Conservation (phyloP, 2,888 invertebrate species). For the Eristalis tenax region DNA sequence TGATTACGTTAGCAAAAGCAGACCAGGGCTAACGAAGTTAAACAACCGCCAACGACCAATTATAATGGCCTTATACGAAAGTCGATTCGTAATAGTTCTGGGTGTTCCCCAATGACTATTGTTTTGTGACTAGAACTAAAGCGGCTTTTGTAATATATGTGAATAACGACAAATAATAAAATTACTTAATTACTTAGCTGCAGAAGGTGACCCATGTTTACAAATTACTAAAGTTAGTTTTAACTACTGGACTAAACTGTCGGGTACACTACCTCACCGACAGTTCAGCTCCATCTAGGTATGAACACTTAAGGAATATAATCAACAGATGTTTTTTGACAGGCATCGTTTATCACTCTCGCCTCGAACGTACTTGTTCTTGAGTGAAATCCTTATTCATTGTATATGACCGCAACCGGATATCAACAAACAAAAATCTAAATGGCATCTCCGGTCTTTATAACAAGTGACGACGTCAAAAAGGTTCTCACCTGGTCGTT, state of each 20-base stretch:
- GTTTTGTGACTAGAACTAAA: no score
- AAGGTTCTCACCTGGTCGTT: slow-evolving; percentile 80
- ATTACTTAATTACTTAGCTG: no score
- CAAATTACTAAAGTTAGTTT: neutral
- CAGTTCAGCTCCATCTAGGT: neutral
- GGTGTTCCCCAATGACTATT: no score
- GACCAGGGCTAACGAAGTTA: no score
- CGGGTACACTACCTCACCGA: neutral
- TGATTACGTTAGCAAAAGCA: no score
- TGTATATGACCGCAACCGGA: neutral
- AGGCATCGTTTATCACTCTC: neutral
- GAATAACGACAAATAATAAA: no score
- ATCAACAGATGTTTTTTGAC: neutral
- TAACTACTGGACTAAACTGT: neutral
- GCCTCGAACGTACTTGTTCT: neutral
- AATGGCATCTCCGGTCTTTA: slow-evolving; percentile 73
- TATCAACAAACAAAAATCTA: neutral
- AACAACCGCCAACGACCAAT: no score
- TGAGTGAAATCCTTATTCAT: neutral
- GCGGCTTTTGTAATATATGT: no score
- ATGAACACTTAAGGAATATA: neutral
- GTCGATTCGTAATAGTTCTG: no score
- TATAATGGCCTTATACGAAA: no score
- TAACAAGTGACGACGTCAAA: slow-evolving; percentile 79
- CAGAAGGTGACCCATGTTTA: no score